Evolutionary conservation across 2,113 vertebrate species (phyloP), one percentile per base, ranked within the genome.

Genomic region (Sminthopsis crassicaudata): DNA sequence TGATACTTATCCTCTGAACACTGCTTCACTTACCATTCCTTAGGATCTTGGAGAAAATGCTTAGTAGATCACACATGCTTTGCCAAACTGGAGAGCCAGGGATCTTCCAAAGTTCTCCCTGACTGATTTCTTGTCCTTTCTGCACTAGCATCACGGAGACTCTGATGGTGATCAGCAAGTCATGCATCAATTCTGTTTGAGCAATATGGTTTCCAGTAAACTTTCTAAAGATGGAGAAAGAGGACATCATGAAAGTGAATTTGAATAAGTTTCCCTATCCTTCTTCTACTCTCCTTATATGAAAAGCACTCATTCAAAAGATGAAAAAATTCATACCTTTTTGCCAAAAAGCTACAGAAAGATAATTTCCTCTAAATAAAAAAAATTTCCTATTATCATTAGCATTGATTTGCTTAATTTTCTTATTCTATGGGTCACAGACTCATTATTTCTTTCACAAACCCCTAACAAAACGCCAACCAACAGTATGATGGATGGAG

Each of bases 161-260:
- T 98, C 99, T 99, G 94, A 99, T 98, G 0, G 98, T 98, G 57
- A 98, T 97, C 96, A 99, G 96, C 92, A 99, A 99, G 94, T 99
- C 99, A 0, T 99, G 99, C 99, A 99, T 99, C 96, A 99, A 7
- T 96, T 98, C 99, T 67, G 99, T 99, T 98, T 99, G 99, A 96
- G 99, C 99, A 54, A 99, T 98, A 92, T 97, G 98, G 96, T 99
- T 99, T 93, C 99, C 99, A 91, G 97, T 54, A 88, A 99, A 98
- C 94, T 97, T 99, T 95, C 99, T 99, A 42, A 26, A 76, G 46
- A 27, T 8, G 98, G 94, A 90, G 96, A 98, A 96, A 97, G 96
- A 96, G 10, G 42, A 67, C 46, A 95, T 95, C 92, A 96, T n/a
- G 92, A 95, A 94, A 94, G 25, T 36, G 91, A 96, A 95, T 46